Conservation (phyloP, 2,797 vertebrate species). For the Pangasius krempfi region DNA sequence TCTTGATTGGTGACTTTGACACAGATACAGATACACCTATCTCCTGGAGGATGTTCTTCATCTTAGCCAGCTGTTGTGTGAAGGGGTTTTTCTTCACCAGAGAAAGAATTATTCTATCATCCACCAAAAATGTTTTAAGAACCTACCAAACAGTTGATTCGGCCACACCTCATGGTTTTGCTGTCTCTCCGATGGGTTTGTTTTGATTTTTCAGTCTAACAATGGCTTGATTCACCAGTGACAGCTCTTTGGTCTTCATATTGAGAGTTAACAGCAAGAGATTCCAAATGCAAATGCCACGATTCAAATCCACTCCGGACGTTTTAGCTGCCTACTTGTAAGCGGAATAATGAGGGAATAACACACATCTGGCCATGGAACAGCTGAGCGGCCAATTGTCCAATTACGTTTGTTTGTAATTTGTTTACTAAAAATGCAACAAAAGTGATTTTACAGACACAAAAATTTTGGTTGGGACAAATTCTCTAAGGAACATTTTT, state of each 20-base stretch:
- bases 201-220: neutral
- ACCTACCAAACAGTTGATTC: neutral
- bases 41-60: neutral
- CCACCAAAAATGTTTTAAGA: neutral
- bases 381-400: neutral
- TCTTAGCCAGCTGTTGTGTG: neutral
- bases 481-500: neutral
- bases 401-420: neutral
- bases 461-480: neutral
- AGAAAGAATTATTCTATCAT: neutral
- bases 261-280: neutral
- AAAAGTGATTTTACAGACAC: neutral
- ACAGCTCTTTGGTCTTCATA: neutral
- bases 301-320: neutral
- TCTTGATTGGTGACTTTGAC: neutral
- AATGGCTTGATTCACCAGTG: neutral
- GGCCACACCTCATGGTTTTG: neutral
- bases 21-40: neutral
- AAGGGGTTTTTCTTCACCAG: neutral
- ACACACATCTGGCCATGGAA: neutral
- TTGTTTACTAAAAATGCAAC: neutral
- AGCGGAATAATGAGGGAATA: neutral
- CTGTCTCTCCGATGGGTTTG: neutral
- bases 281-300: neutral
- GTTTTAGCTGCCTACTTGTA: no score